These are phyloP conservation scores for Timema podura DNA, from an alignment of 2,888 invertebrate genomes.

Conservation along the genomic window DNA sequence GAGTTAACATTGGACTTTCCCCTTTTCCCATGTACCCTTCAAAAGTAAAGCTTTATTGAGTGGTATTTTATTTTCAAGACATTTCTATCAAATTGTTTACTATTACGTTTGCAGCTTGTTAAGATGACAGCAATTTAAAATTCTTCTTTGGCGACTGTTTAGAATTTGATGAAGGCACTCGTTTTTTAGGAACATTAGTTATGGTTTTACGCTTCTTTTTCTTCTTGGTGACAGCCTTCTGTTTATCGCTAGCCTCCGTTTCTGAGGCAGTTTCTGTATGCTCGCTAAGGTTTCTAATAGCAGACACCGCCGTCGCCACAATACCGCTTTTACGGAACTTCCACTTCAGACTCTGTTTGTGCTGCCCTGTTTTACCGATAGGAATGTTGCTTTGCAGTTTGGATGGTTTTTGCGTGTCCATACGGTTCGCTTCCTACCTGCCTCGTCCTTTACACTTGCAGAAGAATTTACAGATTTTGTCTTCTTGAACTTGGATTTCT, in stretches of 20 bases:
- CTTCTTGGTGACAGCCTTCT: not conserved
- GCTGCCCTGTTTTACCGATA: too few species aligned
- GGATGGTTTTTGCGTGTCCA: constrained; percentile 11
- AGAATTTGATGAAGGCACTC: not conserved
- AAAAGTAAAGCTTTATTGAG: too few species aligned
- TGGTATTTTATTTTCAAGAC: too few species aligned
- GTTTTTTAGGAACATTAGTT: not conserved
- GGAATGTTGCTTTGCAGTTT: too few species aligned
- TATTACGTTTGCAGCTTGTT: too few species aligned
- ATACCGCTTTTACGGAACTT: constrained; percentile 58
- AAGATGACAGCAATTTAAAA: not conserved
- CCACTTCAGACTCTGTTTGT: constrained; percentile 41
- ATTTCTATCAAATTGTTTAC: too few species aligned
- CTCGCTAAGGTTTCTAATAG: not conserved
- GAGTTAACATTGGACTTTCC: too few species aligned
- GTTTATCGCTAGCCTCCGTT: not conserved
- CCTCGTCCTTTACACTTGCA: not conserved
- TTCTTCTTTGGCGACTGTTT: constrained; percentile 9
- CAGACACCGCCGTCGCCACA: constrained; percentile 52
- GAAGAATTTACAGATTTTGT: not conserved
- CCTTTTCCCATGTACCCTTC: too few species aligned
- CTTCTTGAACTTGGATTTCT: constrained; percentile 1
- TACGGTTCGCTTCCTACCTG: not conserved
- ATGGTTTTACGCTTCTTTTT: constrained; percentile 6
- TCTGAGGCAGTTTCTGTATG: not conserved